Percentiles rank a stretch among this genome's conserved stretches.
Conservation (phyloP, 1,140 invertebrate species). For the Ericerus pela region DNA sequence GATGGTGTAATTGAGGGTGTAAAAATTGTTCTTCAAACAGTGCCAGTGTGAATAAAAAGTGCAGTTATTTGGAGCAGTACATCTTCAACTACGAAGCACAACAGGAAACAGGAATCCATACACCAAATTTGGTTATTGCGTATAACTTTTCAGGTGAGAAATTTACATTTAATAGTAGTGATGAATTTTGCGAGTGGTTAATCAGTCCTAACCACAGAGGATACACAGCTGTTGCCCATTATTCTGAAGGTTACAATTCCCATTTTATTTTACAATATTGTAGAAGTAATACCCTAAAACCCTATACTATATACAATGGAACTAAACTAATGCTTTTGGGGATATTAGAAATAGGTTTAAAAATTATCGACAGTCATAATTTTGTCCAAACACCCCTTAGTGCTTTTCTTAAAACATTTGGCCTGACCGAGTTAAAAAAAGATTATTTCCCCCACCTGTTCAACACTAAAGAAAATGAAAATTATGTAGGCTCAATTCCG, state of each 20-base stretch:
- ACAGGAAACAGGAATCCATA: slow-evolving; percentile 13
- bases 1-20: no score
- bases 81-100: slow-evolving; percentile 11
- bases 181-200: slow-evolving; percentile 13
- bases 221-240: slow-evolving; percentile 10
- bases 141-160: slow-evolving; percentile 1
- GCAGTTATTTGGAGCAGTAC: no score
- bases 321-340: slow-evolving; percentile 9
- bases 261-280: slow-evolving; percentile 14
- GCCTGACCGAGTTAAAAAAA: slow-evolving; percentile 14
- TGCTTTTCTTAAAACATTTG: slow-evolving; percentile 9
- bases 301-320: slow-evolving; percentile 12
- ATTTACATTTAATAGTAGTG: background rate
- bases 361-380: slow-evolving; percentile 13
- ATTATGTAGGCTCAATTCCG: no score
- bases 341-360: background rate
- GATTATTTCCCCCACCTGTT: slow-evolving; percentile 15
- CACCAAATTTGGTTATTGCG: slow-evolving; percentile 4
- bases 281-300: slow-evolving; percentile 7
- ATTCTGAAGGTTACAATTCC: slow-evolving; percentile 1
- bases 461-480: slow-evolving; percentile 14
- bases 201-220: background rate
- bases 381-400: background rate
- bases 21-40: no score
- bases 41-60: no score